phyloP scores from a whole-genome alignment of 2,113 vertebrate species.

The Grallaria varia region DNA sequence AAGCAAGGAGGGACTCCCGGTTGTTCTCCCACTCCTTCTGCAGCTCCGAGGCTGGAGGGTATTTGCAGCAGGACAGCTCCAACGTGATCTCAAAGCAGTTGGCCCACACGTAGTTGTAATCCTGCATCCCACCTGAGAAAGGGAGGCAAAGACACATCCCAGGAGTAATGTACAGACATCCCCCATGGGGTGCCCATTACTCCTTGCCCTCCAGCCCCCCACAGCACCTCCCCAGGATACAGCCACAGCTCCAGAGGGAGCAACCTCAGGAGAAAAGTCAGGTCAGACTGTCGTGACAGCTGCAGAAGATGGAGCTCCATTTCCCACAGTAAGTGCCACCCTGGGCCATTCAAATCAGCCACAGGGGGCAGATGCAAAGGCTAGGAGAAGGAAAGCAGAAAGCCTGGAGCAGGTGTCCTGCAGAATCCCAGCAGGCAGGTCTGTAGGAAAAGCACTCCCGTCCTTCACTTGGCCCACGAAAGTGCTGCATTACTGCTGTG shows the following conservation, averaged over 20 bases:
- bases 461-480: not conserved
- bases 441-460: not conserved
- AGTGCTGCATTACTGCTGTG: not conserved
- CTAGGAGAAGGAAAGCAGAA: not conserved
- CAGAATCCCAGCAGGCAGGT: not conserved
- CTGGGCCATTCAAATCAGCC: not conserved
- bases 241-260: not conserved
- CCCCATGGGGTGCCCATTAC: accelerated
- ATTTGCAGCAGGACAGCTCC: slow-evolving; percentile 97
- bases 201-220: not conserved
- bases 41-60: slow-evolving; percentile 81
- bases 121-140: slow-evolving; percentile 93
- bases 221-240: accelerated
- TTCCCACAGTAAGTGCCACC: not conserved
- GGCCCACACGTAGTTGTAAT: slow-evolving; percentile 94
- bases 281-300: not conserved
- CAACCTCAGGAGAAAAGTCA: not conserved
- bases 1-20: slow-evolving; percentile 86
- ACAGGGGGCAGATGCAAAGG: not conserved
- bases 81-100: slow-evolving; percentile 94
- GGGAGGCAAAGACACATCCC: not conserved
- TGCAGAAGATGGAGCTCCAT: not conserved
- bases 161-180: not conserved
- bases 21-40: slow-evolving; percentile 92
- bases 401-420: not conserved